phyloP scores from a whole-genome alignment of 2,797 vertebrate species.

The Eupleurogrammus muticus region DNA sequence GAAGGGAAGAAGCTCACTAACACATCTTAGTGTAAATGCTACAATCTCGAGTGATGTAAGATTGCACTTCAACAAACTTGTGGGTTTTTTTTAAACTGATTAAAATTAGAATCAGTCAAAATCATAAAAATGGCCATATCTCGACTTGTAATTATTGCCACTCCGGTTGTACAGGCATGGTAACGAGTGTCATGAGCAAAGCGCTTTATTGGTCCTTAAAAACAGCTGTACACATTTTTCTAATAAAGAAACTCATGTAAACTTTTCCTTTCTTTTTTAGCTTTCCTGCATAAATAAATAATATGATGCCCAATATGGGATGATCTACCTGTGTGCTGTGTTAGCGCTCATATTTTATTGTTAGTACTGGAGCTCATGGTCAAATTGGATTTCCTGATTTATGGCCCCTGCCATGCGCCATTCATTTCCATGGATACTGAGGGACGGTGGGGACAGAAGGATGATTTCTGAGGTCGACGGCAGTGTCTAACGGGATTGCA shows the following conservation, averaged over 20 bases:
- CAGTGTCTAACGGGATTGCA: slow-evolving; percentile 78
- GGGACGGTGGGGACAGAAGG: slow-evolving; percentile 39
- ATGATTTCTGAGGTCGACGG: slow-evolving; percentile 80
- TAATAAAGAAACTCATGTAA: slow-evolving; percentile 30
- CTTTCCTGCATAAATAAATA: slow-evolving; percentile 53
- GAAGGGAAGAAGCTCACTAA: neutral
- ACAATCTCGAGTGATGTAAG: neutral
- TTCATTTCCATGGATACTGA: slow-evolving; percentile 80
- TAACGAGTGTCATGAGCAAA: neutral
- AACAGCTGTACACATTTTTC: slow-evolving; percentile 12
- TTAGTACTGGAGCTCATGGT: slow-evolving; percentile 77
- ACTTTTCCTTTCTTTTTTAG: slow-evolving; percentile 36
- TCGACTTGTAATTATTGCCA: neutral
- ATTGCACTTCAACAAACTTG: neutral
- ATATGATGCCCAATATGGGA: slow-evolving; percentile 50
- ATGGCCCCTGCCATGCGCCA: slow-evolving; percentile 69
- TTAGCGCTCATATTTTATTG: slow-evolving; percentile 78
- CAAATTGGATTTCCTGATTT: slow-evolving; percentile 86
- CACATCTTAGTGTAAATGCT: neutral
- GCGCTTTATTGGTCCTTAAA: neutral
- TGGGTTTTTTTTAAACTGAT: neutral
- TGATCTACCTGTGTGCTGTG: slow-evolving; percentile 76
- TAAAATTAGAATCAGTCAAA: neutral
- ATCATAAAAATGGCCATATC: neutral
- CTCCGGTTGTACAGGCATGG: neutral